phyloP scores from a whole-genome alignment of 2,113 vertebrate species.

The Apodemus speciosus region DNA sequence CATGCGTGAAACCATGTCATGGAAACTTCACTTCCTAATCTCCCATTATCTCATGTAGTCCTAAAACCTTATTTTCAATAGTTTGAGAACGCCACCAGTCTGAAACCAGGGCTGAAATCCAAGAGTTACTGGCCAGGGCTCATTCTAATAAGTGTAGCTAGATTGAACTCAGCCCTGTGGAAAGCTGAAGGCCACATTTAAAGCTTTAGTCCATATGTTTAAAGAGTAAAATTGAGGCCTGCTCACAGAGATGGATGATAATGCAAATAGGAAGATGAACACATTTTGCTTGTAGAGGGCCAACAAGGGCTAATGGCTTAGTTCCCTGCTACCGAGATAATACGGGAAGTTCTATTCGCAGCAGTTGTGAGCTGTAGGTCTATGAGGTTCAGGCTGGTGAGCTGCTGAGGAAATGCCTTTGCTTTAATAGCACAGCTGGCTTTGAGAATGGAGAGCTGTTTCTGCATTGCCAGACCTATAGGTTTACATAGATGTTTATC shows the following conservation, averaged over 20 bases:
- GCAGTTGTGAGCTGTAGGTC: not conserved
- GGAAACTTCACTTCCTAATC: not conserved
- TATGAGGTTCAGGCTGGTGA: not conserved
- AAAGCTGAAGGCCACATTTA: not conserved
- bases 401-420: not conserved
- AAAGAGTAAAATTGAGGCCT: not conserved
- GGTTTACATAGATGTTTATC: not conserved
- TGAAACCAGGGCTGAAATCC: not conserved
- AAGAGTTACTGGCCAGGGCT: not conserved
- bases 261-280: not conserved
- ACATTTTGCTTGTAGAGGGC: not conserved
- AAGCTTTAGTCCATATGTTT: not conserved
- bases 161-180: not conserved
- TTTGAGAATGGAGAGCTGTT: constrained; percentile 1
- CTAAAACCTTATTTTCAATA: not conserved
- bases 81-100: not conserved
- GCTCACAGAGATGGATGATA: not conserved
- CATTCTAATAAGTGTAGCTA: not conserved
- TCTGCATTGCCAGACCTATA: not conserved
- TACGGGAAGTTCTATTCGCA: no score
- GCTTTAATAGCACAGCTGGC: not conserved
- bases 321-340: not conserved
- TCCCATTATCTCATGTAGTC: not conserved
- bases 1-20: not conserved
- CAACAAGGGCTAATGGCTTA: not conserved